A percentile compares a stretch with the other conserved stretches of the same genome.
These are phyloP conservation scores for Gallinago paraguaiae DNA, from an alignment of 2,113 vertebrate genomes.

Conservation along the genomic window DNA sequence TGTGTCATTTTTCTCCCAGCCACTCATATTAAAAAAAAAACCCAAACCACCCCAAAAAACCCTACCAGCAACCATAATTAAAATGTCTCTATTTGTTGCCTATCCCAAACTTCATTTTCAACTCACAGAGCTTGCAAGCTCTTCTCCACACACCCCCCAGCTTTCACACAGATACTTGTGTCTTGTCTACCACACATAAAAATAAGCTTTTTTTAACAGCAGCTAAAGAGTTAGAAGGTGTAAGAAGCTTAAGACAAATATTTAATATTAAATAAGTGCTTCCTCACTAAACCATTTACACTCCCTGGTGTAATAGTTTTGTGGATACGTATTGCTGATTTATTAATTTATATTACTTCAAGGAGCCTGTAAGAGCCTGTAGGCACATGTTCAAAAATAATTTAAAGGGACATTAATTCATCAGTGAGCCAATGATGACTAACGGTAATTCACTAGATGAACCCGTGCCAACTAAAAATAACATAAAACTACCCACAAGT, in stretches of 20 bases:
- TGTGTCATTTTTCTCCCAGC: conserved; percentile 10
- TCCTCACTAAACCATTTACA: conserved; percentile 10
- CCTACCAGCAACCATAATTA: neutral
- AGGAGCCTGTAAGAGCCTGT: neutral
- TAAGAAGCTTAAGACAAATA: conserved; percentile 30
- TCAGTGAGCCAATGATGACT: neutral
- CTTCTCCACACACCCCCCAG: neutral
- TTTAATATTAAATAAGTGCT: conserved; percentile 25
- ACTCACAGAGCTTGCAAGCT: neutral
- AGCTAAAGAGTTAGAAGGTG: neutral
- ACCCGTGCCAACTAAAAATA: neutral
- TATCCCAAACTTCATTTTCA: neutral
- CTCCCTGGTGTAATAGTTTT: neutral
- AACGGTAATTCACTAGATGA: neutral
- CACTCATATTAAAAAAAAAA: neutral
- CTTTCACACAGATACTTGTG: neutral
- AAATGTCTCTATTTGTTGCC: conserved; percentile 7
- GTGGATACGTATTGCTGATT: conserved; percentile 35
- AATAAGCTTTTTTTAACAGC: neutral
- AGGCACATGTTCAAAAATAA: conserved; percentile 36
- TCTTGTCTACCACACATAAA: neutral
- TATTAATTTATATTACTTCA: conserved; percentile 42
- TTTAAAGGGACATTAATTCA: conserved; percentile 36
- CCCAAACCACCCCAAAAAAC: neutral
- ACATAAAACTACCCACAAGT: neutral